Evolutionary conservation across 2,888 invertebrate species (phyloP).

Genomic region (Mythimna albipuncta): DNA sequence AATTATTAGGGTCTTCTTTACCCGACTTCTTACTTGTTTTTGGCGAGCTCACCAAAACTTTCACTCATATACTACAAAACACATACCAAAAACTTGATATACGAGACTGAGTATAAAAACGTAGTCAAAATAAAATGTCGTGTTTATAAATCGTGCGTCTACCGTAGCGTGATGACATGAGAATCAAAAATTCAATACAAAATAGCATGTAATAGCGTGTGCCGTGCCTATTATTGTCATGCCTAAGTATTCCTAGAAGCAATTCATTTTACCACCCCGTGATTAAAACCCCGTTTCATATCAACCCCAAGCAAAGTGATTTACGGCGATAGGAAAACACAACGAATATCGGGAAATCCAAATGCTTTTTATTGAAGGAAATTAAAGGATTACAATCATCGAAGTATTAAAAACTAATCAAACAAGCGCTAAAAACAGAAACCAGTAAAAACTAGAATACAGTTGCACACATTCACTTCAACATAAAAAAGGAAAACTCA

Average conservation of each 20-base stretch:
- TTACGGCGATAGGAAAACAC: conserved; percentile 20
- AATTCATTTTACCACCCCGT: conserved; percentile 28
- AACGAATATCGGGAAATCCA: conserved; percentile 7
- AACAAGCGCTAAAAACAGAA: conserved; percentile 14
- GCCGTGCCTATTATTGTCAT: conserved; percentile 43
- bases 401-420: not conserved
- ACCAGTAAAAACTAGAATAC: not conserved
- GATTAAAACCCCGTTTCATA: conserved; percentile 37
- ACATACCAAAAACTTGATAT: conserved; percentile 20
- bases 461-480: conserved; percentile 17
- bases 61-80: conserved; percentile 2
- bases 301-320: conserved; percentile 43
- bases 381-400: conserved; percentile 7
- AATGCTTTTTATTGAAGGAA: conserved; percentile 1
- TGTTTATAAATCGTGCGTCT: conserved; percentile 41
- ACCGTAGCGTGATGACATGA: conserved; percentile 41
- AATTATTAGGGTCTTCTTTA: no score
- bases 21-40: not conserved
- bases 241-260: conserved; percentile 33
- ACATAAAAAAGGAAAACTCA: conserved; percentile 22
- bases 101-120: not conserved
- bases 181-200: conserved; percentile 50
- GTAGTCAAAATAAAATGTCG: conserved; percentile 24
- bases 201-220: conserved; percentile 52
- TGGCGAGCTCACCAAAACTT: not conserved